Conservation (phyloP, 2,888 invertebrate genomes). For the Unio pictorum region DNA sequence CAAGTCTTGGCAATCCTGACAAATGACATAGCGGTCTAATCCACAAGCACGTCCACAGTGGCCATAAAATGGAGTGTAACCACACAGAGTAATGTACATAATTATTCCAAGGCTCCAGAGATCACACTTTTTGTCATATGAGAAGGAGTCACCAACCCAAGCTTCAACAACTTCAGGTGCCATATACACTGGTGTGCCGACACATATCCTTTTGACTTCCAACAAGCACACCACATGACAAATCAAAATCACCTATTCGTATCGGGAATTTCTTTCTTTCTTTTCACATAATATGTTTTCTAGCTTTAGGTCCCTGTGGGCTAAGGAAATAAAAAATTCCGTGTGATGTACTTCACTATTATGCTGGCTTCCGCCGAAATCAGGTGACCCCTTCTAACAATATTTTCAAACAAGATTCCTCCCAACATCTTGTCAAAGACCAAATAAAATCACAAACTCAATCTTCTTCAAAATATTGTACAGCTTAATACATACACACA, state of each 20-base stretch:
- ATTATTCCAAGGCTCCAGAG: conserved; percentile 96
- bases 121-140: conserved; percentile 92
- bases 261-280: conserved; percentile 87
- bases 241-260: conserved; percentile 98
- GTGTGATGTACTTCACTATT: conserved; percentile 94
- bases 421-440: conserved; percentile 98
- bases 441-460: conserved; percentile 82
- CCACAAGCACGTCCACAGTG: conserved; percentile 95
- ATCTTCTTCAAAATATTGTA: conserved; percentile 93
- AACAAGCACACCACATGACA: conserved; percentile 87
- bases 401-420: conserved; percentile 88
- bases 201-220: conserved; percentile 75
- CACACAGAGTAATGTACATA: conserved; percentile 92
- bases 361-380: conserved; percentile 96
- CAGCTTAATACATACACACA: conserved; percentile 75
- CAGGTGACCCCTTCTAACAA: conserved; percentile 93
- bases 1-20: conserved; percentile 84
- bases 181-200: conserved; percentile 77
- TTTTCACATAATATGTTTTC: conserved; percentile 97
- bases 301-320: conserved; percentile 96
- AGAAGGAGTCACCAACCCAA: conserved; percentile 92
- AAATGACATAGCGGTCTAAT: conserved; percentile 96
- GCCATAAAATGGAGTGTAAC: conserved; percentile 98
- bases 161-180: conserved; percentile 86
- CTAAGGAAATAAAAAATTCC: conserved; percentile 91